Percentiles rank a stretch among this genome's conserved stretches.
These are phyloP conservation scores for Spinus olivaceus DNA, from an alignment of 2,797 vertebrate genomes.

Conservation along the genomic window DNA sequence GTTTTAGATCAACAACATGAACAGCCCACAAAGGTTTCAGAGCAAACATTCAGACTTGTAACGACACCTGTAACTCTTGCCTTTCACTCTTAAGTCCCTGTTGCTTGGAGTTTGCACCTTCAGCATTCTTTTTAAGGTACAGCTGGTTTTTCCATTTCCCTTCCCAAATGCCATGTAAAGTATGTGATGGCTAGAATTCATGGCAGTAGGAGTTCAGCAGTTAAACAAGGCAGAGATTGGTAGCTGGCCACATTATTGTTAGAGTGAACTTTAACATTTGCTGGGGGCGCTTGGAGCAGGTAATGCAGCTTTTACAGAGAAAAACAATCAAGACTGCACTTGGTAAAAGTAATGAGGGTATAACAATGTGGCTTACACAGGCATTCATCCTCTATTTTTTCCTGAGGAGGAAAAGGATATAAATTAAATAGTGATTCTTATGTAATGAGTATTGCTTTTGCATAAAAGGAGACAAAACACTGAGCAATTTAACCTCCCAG, in stretches of 20 bases:
- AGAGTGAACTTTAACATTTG: neutral
- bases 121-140: neutral
- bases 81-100: neutral
- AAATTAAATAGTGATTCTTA: neutral
- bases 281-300: neutral
- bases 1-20: neutral
- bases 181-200: neutral
- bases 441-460: neutral
- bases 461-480: neutral
- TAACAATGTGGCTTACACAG: neutral
- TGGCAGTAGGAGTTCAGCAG: neutral
- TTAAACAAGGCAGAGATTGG: neutral
- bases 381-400: neutral
- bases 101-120: neutral
- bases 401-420: neutral
- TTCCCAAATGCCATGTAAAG: neutral
- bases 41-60: neutral
- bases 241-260: neutral
- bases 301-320: neutral
- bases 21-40: neutral
- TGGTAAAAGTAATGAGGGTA: neutral
- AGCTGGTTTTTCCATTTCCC: neutral
- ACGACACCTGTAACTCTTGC: neutral
- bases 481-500: slow-evolving; percentile 33
- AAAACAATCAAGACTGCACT: neutral